Percentiles rank a stretch among this genome's conserved stretches.
These are phyloP conservation scores for Pegoplata infirma DNA, from an alignment of 2,888 invertebrate species.

Conservation along the genomic window DNA sequence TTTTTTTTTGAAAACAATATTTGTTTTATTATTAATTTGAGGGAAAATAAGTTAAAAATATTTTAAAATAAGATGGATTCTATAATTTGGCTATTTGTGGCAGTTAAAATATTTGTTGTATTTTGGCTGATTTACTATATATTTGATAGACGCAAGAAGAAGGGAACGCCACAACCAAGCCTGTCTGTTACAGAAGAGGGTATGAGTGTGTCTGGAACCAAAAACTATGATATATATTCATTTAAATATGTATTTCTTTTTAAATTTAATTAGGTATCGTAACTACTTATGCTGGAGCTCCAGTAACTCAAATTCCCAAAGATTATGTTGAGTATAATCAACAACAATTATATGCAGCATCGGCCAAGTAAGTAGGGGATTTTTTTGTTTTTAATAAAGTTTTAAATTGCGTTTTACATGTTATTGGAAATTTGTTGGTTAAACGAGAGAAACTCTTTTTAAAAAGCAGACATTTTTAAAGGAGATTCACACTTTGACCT, in stretches of 20 bases:
- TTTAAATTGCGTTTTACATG: too few species aligned
- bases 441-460: too few species aligned
- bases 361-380: slow-evolving; percentile 43
- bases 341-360: slow-evolving; percentile 45
- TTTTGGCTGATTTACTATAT: slow-evolving; percentile 55
- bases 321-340: slow-evolving; percentile 32
- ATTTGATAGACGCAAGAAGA: slow-evolving; percentile 56
- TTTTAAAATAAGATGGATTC: slow-evolving; percentile 35
- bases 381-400: background rate
- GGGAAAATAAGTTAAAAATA: background rate
- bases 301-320: slow-evolving; percentile 47
- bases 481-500: too few species aligned
- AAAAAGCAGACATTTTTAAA: too few species aligned
- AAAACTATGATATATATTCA: background rate
- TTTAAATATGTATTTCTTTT: background rate
- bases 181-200: slow-evolving; percentile 42
- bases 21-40: too few species aligned
- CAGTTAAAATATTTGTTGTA: slow-evolving; percentile 55
- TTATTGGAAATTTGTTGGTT: too few species aligned
- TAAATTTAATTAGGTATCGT: slow-evolving; percentile 20
- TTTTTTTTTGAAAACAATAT: background rate
- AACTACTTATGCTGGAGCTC: slow-evolving; percentile 38
- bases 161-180: too few species aligned
- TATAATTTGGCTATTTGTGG: slow-evolving; percentile 51
- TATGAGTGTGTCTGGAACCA: too few species aligned